Evolutionary conservation across 2,888 invertebrate genomes (phyloP), one percentile per base, ranked within the genome.

Genomic region (Melanophora roralis): DNA sequence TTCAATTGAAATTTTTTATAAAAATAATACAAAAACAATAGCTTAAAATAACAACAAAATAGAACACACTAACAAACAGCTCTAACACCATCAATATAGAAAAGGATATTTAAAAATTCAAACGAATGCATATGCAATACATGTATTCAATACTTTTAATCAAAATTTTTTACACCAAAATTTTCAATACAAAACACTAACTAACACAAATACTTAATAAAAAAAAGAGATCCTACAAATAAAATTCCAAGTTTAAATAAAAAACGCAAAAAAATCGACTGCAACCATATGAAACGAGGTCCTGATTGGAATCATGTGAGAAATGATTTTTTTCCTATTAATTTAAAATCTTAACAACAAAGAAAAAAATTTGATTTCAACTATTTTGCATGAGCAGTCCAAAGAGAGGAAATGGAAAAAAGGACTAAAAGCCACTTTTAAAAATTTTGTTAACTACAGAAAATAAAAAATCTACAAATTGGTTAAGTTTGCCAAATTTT

Each of bases 251-350:
- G 21, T 21, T 27, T 32, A 21, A 59, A 47, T 7, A 49, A 36
- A 7, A 36, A 32, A 45, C 21, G 11, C 2, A 27, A 27, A n/a
- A 47, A 23, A 12, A 12, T n/a, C 14, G 9, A 65, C 57, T 43
- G 43, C 38, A 65, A 60, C 53, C 45, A 27, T 45, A 7, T 11
- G 36, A 36, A 36, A 36, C 36, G 51, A 53, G 71, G 71, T 78
- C 80, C 78, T 83, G 82, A 85, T 83, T 83, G 89, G 89, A 89
- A 89, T 89, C 89, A 89, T 89, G 89, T 89, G 88, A 87, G 88
- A 88, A 85, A 87, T 85, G 74, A 60, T 74, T 77, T 85, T 84
- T 85, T 85, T 84, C 83, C 38, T 38, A 45, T 49, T 11, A 3
- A 49, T 23, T 65, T n/a, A 45, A 55, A 19, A 57, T 8, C 12